Evolutionary conservation across 35 echinoderm and acorn worm species (phyloP), one percentile per base, ranked within the genome.

Genomic region (Apostichopus japonicus): DNA sequence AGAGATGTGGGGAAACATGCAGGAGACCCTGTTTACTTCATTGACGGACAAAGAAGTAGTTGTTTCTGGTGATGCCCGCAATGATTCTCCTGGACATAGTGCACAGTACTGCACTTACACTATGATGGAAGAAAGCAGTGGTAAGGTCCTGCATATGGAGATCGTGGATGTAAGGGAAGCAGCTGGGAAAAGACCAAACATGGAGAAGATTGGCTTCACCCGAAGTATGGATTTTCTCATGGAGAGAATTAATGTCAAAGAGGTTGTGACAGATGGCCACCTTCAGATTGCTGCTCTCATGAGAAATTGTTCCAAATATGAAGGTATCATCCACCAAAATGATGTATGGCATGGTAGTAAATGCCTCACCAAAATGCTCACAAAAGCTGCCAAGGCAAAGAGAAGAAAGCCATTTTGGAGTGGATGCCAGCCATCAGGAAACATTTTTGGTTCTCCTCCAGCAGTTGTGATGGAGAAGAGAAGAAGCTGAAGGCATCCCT

Each of bases 401-500:
- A 71, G 61, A 93, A 55, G 6, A 86, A 79, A 73, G 92, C 24
- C 8, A 33, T 33, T 33, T 65, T 93, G 17, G 22, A 65, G 21
- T 88, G 83, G 92, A 93, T 93, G 23, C 92, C 92, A 77, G 72
- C 92, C 21, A 77, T 93, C n/a, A 55, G 92, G 6, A 93, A 76
- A 13, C 83, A 93, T 59, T 93, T 93, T 16, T 93, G 92, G 92
- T 79, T 59, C 61, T 76, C 67, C 4, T 77, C 65, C 14, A 76
- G 55, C 22, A 22, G 1, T 7, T 93, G 83, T 44, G 53, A 79
- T 61, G 83, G 92, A 23, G 73, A 86, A 24, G 67, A 56, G 9
- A 62, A 86, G 10, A 19, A 22, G 0, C 25, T 93, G 54, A 93
- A 93, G 76, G 81, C 83, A 87, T 59, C 57, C 6, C 77, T 86